A percentile compares a stretch with the other conserved stretches of the same genome.
phyloP scores from a whole-genome alignment of 1,140 invertebrate species.

The Sycobia sp. region DNA sequence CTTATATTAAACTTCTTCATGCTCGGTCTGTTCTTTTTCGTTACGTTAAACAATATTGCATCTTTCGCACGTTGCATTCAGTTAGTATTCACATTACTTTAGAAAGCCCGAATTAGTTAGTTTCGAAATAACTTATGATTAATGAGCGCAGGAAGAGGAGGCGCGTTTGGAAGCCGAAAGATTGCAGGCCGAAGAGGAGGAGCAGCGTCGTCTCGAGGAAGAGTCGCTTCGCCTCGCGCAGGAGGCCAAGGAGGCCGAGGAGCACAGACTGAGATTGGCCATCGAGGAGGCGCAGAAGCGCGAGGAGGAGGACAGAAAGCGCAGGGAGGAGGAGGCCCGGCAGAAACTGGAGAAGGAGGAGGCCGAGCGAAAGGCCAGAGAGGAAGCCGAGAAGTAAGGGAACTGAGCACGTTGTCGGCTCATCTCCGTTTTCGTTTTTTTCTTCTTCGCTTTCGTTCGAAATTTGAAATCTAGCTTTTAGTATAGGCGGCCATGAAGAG shows the following conservation, averaged over 20 bases:
- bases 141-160: constrained; percentile 72
- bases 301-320: constrained; percentile 70
- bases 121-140: constrained; percentile 2
- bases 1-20: no score
- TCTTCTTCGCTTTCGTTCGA: no score
- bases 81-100: no score
- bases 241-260: constrained; percentile 74
- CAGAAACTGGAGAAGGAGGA: constrained; percentile 78
- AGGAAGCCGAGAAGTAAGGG: constrained; percentile 73
- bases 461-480: no score
- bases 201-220: constrained; percentile 77
- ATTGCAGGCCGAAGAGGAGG: constrained; percentile 79
- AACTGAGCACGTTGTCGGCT: no score
- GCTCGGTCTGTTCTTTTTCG: no score
- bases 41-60: no score
- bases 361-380: constrained; percentile 74
- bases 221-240: constrained; percentile 73
- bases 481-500: no score
- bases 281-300: constrained; percentile 69
- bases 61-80: no score
- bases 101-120: no score
- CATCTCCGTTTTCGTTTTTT: no score
- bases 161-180: constrained; percentile 75
- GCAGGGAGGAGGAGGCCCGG: constrained; percentile 71
- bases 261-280: constrained; percentile 74